Evolutionary conservation across 1,140 invertebrate genomes (phyloP).

Genomic region (Temnothorax longispinosus): DNA sequence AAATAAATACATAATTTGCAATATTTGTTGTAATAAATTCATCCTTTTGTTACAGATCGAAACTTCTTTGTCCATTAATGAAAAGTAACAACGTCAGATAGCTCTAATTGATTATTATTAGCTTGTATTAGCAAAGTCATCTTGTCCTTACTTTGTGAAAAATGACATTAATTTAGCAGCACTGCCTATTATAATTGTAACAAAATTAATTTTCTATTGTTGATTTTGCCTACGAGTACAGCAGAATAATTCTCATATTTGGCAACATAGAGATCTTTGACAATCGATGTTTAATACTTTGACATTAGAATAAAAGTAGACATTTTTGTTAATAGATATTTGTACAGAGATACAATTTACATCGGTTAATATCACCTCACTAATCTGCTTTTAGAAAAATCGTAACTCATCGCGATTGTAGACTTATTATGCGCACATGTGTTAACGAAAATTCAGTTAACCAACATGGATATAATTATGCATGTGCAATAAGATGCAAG

Average conservation of each 20-base stretch:
- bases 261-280: conserved; percentile 17
- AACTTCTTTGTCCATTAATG: background rate
- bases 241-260: conserved; percentile 4
- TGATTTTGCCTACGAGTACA: background rate
- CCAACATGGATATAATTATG: conserved; percentile 49
- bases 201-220: background rate
- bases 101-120: background rate
- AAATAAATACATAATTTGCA: conserved; percentile 8
- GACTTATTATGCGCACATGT: background rate
- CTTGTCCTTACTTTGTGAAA: background rate
- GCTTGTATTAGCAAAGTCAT: background rate
- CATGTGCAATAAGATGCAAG: conserved; percentile 19
- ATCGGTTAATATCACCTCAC: conserved; percentile 49
- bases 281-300: conserved; percentile 4
- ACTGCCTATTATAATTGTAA: background rate
- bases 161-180: conserved; percentile 2
- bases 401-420: background rate
- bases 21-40: conserved; percentile 40
- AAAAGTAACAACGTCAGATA: background rate
- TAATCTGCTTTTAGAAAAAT: conserved; percentile 36
- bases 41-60: conserved; percentile 27
- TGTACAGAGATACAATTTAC: conserved; percentile 57
- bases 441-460: conserved; percentile 36
- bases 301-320: conserved; percentile 31
- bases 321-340: conserved; percentile 39